Conservation (phyloP, 2,797 vertebrate species). For the Sebastes nivosus region DNA sequence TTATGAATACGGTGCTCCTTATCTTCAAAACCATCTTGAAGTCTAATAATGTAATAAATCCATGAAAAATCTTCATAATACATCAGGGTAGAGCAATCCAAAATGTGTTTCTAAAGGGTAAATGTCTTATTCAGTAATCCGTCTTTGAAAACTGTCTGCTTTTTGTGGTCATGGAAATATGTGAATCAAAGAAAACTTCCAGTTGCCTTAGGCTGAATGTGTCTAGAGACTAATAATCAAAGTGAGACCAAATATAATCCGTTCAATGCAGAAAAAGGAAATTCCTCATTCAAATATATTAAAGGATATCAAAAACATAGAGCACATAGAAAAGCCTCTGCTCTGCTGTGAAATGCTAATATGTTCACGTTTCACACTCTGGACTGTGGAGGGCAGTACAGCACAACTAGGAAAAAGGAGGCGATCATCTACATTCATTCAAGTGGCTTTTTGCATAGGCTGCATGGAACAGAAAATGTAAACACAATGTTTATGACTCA, state of each 20-base stretch:
- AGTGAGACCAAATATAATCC: not conserved
- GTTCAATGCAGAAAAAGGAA: not conserved
- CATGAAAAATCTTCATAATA: no score
- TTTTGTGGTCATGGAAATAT: not conserved
- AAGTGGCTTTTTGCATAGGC: not conserved
- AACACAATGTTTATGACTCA: conserved; percentile 14
- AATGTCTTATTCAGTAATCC: not conserved
- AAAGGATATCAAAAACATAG: not conserved
- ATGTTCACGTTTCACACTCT: not conserved
- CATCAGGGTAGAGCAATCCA: no score
- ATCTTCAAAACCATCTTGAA: not conserved
- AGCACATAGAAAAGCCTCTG: not conserved
- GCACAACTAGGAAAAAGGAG: conserved; percentile 15
- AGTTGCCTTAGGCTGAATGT: not conserved
- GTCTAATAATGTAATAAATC: not conserved
- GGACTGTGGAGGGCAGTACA: conserved; percentile 69
- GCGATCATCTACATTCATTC: not conserved
- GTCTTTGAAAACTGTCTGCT: not conserved
- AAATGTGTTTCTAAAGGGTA: not conserved
- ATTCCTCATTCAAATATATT: not conserved
- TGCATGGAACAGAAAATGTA: conserved; percentile 4
- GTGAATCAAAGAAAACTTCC: not conserved
- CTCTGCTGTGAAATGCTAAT: not conserved
- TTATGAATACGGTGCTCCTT: not conserved
- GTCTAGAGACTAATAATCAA: not conserved